Base-by-base conservation (phyloP, 1,140 invertebrate species). In the Yoshiicerus persimilis region DNA sequence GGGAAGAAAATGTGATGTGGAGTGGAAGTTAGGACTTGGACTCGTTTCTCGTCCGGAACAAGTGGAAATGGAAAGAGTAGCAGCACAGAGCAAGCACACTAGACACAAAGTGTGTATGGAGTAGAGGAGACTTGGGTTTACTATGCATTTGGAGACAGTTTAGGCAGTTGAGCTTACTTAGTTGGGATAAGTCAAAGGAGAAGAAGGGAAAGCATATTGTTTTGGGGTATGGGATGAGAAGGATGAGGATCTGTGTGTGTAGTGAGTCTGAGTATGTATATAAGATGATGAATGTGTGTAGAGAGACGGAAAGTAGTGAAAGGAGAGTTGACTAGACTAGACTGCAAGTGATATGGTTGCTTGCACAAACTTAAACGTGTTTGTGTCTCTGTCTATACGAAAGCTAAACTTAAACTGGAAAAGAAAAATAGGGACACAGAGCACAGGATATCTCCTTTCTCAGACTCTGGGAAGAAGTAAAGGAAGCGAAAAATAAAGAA, bases 301-400 rank as follows among this genome's bases (percentile, higher is more conserved):
- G 23, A 84, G 83, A 84, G 32, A 84, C 20, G 75, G 34, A 80
- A 34, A 38, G 27, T 9, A 80, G 23, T 25, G 23, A 70, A 27
- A 30, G 27, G 23, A 27, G 75, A 34, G 32, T 80, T 36, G 75
- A 38, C 75, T 80, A 34, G 32, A n/a, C n/a, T n/a, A n/a, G n/a
- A n/a, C n/a, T n/a, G n/a, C 16, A 32, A 80, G 75, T 80, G 75
- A 80, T 38, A 80, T 80, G 75, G 75, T 80, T 80, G 75, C 75
- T 80, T 80, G 75, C 75, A 80, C 75, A 80, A 38, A 80, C 32
- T 80, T 80, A 80, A 80, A 80, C 75, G 75, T 80, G 75, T 80
- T 80, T 80, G 75, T 80, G 32, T 80, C 75, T 38, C 16, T 38
- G 23, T 80, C 32, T 36, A n/a, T n/a, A n/a, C n/a, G n/a, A n/a